Conservation (phyloP, 2,797 vertebrate species). For the Pipistrellus kuhlii region DNA sequence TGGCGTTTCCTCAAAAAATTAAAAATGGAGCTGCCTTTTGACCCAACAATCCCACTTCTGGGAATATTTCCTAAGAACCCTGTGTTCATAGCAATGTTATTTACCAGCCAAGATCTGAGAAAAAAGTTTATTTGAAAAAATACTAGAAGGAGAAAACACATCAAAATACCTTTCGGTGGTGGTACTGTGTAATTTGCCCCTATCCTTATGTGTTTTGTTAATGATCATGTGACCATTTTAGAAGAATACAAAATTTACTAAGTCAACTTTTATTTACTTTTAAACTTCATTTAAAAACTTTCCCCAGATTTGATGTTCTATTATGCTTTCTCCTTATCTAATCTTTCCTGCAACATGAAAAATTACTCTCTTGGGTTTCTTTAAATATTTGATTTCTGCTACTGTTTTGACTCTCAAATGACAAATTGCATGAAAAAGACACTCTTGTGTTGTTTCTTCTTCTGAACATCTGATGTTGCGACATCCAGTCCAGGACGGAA, state of each 20-base stretch:
- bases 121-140: neutral
- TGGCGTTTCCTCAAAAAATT: neutral
- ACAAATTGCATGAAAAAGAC: slow-evolving; percentile 64
- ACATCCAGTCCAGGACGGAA: slow-evolving; percentile 93
- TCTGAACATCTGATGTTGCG: slow-evolving; percentile 76
- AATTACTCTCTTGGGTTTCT: slow-evolving; percentile 64
- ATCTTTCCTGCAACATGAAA: slow-evolving; percentile 45
- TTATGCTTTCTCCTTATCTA: slow-evolving; percentile 44
- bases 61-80: neutral
- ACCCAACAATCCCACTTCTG: neutral
- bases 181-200: neutral
- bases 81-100: neutral
- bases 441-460: slow-evolving; percentile 70
- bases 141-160: slow-evolving; percentile 14
- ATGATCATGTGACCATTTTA: slow-evolving; percentile 36
- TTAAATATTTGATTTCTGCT: slow-evolving; percentile 70
- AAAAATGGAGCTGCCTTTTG: neutral
- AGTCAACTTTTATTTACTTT: neutral
- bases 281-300: neutral
- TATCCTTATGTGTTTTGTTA: neutral
- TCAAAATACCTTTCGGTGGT: slow-evolving; percentile 45
- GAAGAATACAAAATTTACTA: slow-evolving; percentile 29
- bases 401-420: slow-evolving; percentile 68
- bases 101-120: neutral
- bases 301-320: slow-evolving; percentile 21